Evolutionary conservation across 2,797 vertebrate genomes (phyloP).

Genomic region (Danio tinwini): DNA sequence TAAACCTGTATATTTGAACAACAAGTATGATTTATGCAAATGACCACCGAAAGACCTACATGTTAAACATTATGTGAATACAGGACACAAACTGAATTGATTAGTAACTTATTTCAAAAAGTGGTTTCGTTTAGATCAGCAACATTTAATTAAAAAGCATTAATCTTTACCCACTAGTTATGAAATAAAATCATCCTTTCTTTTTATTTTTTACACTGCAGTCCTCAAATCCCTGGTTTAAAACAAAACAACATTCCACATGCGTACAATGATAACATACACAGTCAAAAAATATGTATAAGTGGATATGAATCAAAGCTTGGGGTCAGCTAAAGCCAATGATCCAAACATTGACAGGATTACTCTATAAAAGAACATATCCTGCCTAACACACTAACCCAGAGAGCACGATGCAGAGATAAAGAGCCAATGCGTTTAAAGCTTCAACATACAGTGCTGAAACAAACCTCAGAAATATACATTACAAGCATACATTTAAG

Average conservation of each 20-base stretch:
- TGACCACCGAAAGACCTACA: not conserved
- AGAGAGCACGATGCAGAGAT: not conserved
- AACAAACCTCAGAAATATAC: not conserved
- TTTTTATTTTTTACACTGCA: no score
- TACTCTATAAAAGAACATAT: not conserved
- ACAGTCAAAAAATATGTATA: not conserved
- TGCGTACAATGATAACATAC: not conserved
- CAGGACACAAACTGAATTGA: not conserved
- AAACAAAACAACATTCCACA: no score
- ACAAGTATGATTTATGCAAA: not conserved
- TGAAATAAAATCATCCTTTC: no score
- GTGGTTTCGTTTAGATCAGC: not conserved
- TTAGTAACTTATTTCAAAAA: not conserved
- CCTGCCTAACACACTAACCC: not conserved
- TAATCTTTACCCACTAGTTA: no score
- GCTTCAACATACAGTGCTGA: not conserved
- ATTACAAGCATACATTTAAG: not conserved
- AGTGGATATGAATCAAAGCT: slow-evolving; percentile 28
- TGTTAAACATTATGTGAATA: slow-evolving; percentile 8
- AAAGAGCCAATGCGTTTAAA: not conserved
- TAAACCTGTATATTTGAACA: not conserved
- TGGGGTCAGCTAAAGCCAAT: slow-evolving; percentile 33
- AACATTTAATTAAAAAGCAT: no score
- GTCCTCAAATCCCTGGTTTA: no score
- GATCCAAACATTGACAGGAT: slow-evolving; percentile 45